Evolutionary conservation across 2,888 invertebrate species (phyloP).

Genomic region (Standfussiana lucernea): DNA sequence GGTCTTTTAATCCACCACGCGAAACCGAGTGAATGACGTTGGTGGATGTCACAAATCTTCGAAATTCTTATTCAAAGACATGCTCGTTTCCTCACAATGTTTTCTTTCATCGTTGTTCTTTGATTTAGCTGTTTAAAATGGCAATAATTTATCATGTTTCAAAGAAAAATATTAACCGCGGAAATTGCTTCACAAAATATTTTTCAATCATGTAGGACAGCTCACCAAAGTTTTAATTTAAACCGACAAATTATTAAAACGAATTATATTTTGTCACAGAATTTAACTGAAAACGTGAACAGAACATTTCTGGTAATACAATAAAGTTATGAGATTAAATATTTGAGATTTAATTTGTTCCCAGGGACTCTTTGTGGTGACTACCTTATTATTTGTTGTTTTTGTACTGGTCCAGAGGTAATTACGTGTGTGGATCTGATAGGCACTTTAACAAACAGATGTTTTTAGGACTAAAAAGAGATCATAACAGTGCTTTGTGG

Average conservation of each 20-base stretch:
- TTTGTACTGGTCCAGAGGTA: background rate
- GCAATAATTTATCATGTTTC: background rate
- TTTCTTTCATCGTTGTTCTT: background rate
- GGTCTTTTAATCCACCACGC: too few relatives aligned
- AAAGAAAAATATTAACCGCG: background rate
- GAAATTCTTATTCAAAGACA: background rate
- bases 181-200: background rate
- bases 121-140: background rate
- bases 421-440: background rate
- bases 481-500: too few relatives aligned
- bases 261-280: background rate
- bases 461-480: background rate
- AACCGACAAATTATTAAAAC: conserved; percentile 12
- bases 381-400: background rate
- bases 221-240: conserved; percentile 6
- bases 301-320: conserved; percentile 18
- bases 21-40: too few relatives aligned
- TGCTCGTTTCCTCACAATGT: background rate
- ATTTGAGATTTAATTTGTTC: conserved; percentile 29
- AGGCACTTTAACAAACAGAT: background rate
- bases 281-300: conserved; percentile 21
- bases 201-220: conserved; percentile 7
- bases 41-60: background rate
- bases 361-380: conserved; percentile 16
- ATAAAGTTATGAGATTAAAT: conserved; percentile 30